Evolutionary conservation across 2,888 invertebrate species (phyloP).

Genomic region (Epinotia bilunana): DNA sequence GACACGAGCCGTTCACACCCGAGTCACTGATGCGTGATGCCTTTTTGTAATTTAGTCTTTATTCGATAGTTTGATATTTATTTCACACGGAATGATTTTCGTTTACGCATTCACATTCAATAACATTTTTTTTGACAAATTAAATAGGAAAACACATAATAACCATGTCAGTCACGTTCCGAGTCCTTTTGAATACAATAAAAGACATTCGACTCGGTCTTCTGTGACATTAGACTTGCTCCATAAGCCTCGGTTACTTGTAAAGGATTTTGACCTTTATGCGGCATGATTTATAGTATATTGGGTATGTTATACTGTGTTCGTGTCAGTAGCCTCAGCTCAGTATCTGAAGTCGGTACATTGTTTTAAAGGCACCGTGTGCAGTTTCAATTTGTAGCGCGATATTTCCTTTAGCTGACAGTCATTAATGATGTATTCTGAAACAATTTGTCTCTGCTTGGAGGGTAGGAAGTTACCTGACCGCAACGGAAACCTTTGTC

Average conservation of each 20-base stretch:
- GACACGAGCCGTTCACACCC: slow-evolving; percentile 45
- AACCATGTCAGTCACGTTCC: slow-evolving; percentile 56
- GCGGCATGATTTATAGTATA: slow-evolving; percentile 21
- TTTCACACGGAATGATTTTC: slow-evolving; percentile 31
- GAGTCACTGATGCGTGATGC: slow-evolving; percentile 26
- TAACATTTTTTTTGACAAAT: slow-evolving; percentile 36
- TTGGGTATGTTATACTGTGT: slow-evolving; percentile 14
- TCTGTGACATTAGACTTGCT: slow-evolving; percentile 47
- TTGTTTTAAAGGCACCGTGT: background rate
- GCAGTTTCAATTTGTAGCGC: slow-evolving; percentile 11
- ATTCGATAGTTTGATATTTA: slow-evolving; percentile 11
- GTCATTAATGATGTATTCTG: slow-evolving; percentile 26
- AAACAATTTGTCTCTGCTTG: slow-evolving; percentile 24
- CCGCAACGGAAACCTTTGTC: slow-evolving; percentile 51
- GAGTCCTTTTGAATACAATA: slow-evolving; percentile 56
- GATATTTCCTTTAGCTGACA: background rate
- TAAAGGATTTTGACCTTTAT: slow-evolving; percentile 37
- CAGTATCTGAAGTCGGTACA: slow-evolving; percentile 2
- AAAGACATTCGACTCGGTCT: slow-evolving; percentile 54
- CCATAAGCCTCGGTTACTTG: slow-evolving; percentile 23
- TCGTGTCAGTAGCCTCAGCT: slow-evolving; percentile 34
- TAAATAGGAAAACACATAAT: slow-evolving; percentile 27
- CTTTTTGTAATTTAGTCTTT: slow-evolving; percentile 37
- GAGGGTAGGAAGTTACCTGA: slow-evolving; percentile 49
- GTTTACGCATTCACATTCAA: slow-evolving; percentile 37